Evolutionary conservation across 2,888 invertebrate genomes (phyloP), one percentile per base, ranked within the genome.

Genomic region (Eilema griseolum): DNA sequence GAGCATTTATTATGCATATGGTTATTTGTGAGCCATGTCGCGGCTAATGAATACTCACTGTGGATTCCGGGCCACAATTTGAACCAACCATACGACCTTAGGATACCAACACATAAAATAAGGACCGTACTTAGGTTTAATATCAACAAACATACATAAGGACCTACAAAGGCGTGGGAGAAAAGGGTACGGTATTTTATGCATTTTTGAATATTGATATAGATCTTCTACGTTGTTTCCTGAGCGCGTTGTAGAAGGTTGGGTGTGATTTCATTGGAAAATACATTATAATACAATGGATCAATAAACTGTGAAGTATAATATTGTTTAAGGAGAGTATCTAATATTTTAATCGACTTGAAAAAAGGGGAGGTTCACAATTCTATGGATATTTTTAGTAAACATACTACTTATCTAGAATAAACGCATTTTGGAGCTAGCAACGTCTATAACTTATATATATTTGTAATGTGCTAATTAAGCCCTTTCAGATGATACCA

Each of bases 1-100:
- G 61, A 70, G 46, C 66, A 83, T 86, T 85, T 84, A 84, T 82
- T 86, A 86, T 87, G 84, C 83, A 86, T 85, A 76, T 80, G 77
- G 78, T 85, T 86, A 86, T 87, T 85, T 85, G 83, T 83, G 75
- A 79, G 79, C 77, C 76, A 80, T 81, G 84, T 82, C 80, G 74
- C 74, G 71, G 72, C 78, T 85, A 79, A 86, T 87, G 82, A 83
- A 83, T 83, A 79, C 80, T 77, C 77, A 75, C 61, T 73, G 71
- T 61, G 76, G 75, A 75, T 77, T 79, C 73, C 72, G 74, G 73
- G 73, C 64, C 71, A 70, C 77, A 71, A 56, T 72, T 66, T 67
- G 66, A 66, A 28, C 56, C 24, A 68, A 52, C 57, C 41, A 59
- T 66, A 73, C 23, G 60, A 37, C 37, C 41, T 65, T 71, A 63